phyloP scores from a whole-genome alignment of 2,113 vertebrate genomes.

The Calypte anna region DNA sequence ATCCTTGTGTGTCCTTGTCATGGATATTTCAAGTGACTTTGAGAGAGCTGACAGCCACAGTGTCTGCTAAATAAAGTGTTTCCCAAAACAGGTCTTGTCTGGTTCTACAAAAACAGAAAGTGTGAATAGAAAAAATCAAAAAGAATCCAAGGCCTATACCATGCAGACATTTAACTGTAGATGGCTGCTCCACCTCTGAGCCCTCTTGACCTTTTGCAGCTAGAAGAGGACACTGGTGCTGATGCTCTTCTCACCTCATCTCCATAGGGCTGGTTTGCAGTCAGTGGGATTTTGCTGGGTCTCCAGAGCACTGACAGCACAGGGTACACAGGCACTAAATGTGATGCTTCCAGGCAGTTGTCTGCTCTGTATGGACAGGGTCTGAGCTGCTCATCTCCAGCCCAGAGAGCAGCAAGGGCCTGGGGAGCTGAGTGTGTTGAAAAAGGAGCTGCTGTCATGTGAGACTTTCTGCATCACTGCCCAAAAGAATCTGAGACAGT shows the following conservation, averaged over 20 bases:
- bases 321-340: rapidly evolving
- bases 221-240: background rate
- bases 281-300: rapidly evolving
- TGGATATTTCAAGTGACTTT: background rate
- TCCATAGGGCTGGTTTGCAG: background rate
- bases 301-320: background rate
- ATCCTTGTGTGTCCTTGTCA: background rate
- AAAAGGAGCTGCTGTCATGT: rapidly evolving
- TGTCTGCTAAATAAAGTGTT: background rate
- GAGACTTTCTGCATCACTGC: background rate
- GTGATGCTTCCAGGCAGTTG: rapidly evolving
- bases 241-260: background rate
- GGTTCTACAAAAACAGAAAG: background rate
- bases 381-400: background rate
- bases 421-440: background rate
- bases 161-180: background rate
- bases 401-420: background rate
- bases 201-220: background rate
- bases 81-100: background rate
- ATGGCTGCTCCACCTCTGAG: background rate
- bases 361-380: rapidly evolving
- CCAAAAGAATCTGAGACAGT: rapidly evolving
- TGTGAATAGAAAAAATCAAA: background rate
- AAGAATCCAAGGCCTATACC: background rate
- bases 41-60: background rate